Base-by-base conservation (phyloP, 2,888 invertebrate genomes). In the Callyntrura guangdongensis region DNA sequence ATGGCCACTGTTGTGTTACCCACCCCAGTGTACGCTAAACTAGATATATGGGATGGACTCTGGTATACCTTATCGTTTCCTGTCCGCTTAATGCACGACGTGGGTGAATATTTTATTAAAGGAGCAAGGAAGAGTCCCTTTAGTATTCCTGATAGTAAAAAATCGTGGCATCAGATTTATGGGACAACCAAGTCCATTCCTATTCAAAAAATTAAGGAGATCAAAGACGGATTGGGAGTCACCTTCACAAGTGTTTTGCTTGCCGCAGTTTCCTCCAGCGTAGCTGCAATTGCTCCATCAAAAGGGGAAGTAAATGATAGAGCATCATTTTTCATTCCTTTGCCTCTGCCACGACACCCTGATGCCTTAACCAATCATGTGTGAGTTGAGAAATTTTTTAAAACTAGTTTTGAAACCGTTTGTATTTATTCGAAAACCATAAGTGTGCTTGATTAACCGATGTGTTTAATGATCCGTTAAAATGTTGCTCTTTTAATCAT, bases 231-330 rank as follows among this genome's bases (percentile, higher is more conserved):
- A 12, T 64, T 89, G 4, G 59, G 64, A 4, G 84, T 89, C 3
- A 84, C 77, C 22, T 89, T 89, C 61, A 89, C 84, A 17, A 84
- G 89, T 77, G 84, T 89, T 20, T 14, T 84, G 17, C 67, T 89
- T 5, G 74, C 77, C 9, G 77, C 79, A 1, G 17, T 89, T 17
- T 49, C 89, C 1, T 64, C 84, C 11, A 53, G 89, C 8, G 17
- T 84, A 22, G 61, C 84, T 6, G 17, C n/a, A 0, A 12, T 56
- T 17, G 17, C 74, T 4, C 74, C 11, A 64, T n/a, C 22, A 20
- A 82, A 72, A 22, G 64, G 47, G 11, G 77, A 25, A 8, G 0
- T n/a, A 0, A 47, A 6, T 61, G 86, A 86, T 0, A 59, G 61
- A 17, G 86, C 59, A 1, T 45, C 86, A 0, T 86, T 86, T 67